These are phyloP conservation scores for Labeo rohita DNA, from an alignment of 2,113 vertebrate species.

Conservation along the genomic window DNA sequence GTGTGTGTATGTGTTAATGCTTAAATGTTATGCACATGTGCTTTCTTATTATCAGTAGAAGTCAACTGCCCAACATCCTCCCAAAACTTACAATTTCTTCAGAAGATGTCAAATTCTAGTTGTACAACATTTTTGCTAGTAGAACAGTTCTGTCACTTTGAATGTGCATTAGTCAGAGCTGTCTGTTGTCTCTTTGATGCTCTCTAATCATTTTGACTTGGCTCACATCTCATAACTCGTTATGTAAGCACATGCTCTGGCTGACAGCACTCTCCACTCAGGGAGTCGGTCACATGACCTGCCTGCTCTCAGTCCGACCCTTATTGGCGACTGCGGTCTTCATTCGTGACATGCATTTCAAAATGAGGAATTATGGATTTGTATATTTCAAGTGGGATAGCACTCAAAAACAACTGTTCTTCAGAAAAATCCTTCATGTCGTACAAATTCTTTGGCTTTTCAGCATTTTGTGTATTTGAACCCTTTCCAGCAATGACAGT, in stretches of 20 bases:
- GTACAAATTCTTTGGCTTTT: too few species aligned
- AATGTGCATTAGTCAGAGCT: not conserved
- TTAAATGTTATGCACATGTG: not conserved
- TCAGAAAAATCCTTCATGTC: not conserved
- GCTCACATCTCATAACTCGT: not conserved
- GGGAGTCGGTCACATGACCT: not conserved
- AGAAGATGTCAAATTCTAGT: not conserved
- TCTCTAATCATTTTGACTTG: slow-evolving; percentile 14
- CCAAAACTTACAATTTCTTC: not conserved
- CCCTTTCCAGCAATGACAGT: too few species aligned
- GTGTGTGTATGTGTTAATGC: not conserved
- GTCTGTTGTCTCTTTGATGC: not conserved
- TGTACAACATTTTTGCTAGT: not conserved
- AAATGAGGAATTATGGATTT: not conserved
- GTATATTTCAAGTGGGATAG: not conserved
- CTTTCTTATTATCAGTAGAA: not conserved
- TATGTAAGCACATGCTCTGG: slow-evolving; percentile 13
- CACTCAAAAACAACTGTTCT: not conserved
- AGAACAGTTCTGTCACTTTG: not conserved
- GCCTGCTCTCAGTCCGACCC: not conserved
- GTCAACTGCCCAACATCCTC: not conserved
- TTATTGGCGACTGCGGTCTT: not conserved
- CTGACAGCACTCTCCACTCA: not conserved
- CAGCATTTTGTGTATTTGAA: too few species aligned
- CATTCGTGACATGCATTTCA: not conserved